These are phyloP conservation scores for Mastacembelus armatus DNA, from an alignment of 2,797 vertebrate genomes.

Conservation along the genomic window DNA sequence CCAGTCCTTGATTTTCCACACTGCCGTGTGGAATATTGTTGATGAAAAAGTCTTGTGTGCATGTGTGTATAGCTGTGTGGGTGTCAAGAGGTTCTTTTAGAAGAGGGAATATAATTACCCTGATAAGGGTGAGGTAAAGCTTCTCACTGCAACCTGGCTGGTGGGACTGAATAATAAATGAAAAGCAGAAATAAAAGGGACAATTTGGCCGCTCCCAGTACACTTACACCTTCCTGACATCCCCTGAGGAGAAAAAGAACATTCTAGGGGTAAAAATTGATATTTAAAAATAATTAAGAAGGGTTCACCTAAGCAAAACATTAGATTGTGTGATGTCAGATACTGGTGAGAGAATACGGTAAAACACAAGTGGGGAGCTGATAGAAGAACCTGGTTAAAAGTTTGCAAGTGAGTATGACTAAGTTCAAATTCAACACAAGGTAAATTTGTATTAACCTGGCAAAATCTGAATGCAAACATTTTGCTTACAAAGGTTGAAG, in stretches of 20 bases:
- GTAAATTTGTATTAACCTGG: no score
- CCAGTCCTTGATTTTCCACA: slow-evolving; percentile 5
- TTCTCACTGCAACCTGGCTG: slow-evolving; percentile 22
- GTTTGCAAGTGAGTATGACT: no score
- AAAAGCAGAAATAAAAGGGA: slow-evolving; percentile 61
- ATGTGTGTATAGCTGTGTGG: background rate
- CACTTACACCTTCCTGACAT: slow-evolving; percentile 33
- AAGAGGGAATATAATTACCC: slow-evolving; percentile 44
- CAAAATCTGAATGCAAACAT: no score
- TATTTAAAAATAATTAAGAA: slow-evolving; percentile 58
- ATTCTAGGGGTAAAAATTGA: slow-evolving; percentile 55
- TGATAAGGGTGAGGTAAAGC: slow-evolving; percentile 52
- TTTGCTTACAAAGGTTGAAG: no score
- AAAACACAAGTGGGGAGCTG: no score
- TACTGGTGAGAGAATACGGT: no score
- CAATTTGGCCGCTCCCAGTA: slow-evolving; percentile 29
- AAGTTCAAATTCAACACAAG: no score
- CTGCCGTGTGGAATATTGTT: background rate
- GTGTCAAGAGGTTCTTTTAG: slow-evolving; percentile 19
- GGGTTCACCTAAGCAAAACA: slow-evolving; percentile 2
- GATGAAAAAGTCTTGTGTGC: slow-evolving; percentile 6
- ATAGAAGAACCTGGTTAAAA: no score
- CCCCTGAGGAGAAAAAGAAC: slow-evolving; percentile 30
- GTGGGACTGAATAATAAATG: slow-evolving; percentile 62
- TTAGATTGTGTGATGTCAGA: slow-evolving; percentile 9